phyloP scores from a whole-genome alignment of 2,113 vertebrate genomes.

The Chloebia gouldiae region DNA sequence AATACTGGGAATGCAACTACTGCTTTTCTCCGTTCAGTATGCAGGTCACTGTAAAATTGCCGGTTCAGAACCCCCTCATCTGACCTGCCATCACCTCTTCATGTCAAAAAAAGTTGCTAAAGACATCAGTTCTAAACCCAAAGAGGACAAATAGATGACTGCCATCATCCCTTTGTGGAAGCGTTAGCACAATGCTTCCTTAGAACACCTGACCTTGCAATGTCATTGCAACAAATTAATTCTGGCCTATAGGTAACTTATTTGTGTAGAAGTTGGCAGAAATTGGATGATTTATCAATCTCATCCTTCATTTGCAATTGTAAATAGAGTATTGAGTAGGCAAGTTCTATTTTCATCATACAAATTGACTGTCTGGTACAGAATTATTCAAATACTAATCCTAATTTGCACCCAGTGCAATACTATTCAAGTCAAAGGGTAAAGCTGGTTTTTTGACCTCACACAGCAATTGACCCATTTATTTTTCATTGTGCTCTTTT shows the following conservation, averaged over 20 bases:
- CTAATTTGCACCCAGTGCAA: conserved; percentile 54
- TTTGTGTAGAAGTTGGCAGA: conserved; percentile 58
- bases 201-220: conserved; percentile 16
- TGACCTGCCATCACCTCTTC: conserved; percentile 19
- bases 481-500: background rate
- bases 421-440: conserved; percentile 28
- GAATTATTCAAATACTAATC: conserved; percentile 63
- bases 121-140: conserved; percentile 18
- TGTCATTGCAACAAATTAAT: conserved; percentile 55
- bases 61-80: conserved; percentile 34
- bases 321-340: conserved; percentile 64
- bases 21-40: background rate
- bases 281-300: conserved; percentile 65
- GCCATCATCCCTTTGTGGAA: background rate
- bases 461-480: background rate
- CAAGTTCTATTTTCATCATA: conserved; percentile 63
- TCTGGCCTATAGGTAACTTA: conserved; percentile 54
- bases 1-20: background rate
- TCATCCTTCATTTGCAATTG: conserved; percentile 66
- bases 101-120: conserved; percentile 48
- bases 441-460: conserved; percentile 2
- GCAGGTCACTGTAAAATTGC: conserved; percentile 38
- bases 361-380: conserved; percentile 49
- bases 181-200: background rate
- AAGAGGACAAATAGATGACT: conserved; percentile 31